These are phyloP conservation scores for Ptyas mucosa DNA, from an alignment of 2,113 vertebrate species.

Conservation along the genomic window DNA sequence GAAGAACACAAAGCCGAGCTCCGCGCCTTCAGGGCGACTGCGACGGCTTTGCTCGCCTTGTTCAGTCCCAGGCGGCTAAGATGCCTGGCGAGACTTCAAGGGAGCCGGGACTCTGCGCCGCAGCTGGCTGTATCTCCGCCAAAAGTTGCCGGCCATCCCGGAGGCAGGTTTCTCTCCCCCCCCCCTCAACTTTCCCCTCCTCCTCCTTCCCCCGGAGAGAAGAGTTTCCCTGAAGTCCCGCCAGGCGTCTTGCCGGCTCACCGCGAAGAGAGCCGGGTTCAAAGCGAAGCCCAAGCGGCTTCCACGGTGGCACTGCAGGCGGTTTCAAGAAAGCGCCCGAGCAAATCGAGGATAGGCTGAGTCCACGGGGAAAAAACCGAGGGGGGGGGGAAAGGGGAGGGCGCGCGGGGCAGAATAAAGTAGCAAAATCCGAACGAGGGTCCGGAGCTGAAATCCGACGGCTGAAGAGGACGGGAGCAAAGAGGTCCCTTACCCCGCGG, in stretches of 20 bases:
- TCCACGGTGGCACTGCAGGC: background rate
- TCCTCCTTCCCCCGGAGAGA: background rate
- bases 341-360: background rate
- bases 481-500: background rate
- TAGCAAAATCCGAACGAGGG: background rate
- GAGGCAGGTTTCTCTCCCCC: background rate
- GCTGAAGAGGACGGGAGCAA: background rate
- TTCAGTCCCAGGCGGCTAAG: background rate
- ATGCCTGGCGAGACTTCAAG: background rate
- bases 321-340: background rate
- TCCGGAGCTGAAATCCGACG: background rate
- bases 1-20: background rate
- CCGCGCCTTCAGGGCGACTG: background rate
- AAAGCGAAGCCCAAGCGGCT: background rate
- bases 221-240: background rate
- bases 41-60: background rate
- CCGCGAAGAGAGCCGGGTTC: background rate
- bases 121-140: background rate
- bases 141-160: background rate
- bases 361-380: background rate
- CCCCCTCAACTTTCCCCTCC: background rate
- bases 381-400: rapidly evolving
- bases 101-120: background rate
- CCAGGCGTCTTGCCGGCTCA: background rate
- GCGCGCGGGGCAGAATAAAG: background rate